Evolutionary conservation across 2,888 invertebrate species (phyloP).

Genomic region (Pristionchus exspectatus): DNA sequence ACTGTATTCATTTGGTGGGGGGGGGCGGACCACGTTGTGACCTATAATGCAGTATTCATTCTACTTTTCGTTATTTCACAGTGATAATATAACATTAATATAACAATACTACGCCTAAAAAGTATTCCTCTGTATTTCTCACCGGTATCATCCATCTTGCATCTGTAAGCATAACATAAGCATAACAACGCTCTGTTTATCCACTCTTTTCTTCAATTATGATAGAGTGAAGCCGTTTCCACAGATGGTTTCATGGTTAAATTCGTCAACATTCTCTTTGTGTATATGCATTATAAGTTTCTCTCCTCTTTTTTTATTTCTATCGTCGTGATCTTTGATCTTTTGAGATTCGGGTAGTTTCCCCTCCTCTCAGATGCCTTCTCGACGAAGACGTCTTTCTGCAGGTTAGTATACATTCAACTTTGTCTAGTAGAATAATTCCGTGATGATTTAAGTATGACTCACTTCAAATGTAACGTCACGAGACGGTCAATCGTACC

Average conservation of each 20-base stretch:
- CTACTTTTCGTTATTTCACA: neutral
- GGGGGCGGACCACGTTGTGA: neutral
- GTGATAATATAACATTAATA: too few species aligned
- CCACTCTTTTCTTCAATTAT: neutral
- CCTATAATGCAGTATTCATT: neutral
- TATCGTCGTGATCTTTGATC: neutral
- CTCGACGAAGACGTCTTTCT: conserved; percentile 44
- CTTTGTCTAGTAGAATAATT: neutral
- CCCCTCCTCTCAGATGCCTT: conserved; percentile 40
- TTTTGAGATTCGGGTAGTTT: neutral
- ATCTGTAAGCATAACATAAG: too few species aligned
- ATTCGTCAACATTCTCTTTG: neutral
- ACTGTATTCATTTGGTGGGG: neutral
- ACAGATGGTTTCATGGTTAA: too few species aligned
- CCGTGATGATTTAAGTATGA: neutral
- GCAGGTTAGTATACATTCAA: neutral
- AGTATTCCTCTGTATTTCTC: neutral
- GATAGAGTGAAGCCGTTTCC: too few species aligned
- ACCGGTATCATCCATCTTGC: neutral
- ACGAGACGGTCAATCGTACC: too few species aligned
- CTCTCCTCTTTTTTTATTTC: neutral
- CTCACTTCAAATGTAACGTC: neutral
- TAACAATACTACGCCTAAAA: too few species aligned
- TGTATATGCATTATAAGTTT: neutral
- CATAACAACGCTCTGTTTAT: neutral